These are phyloP conservation scores for Eospalax fontanierii DNA, from an alignment of 2,797 vertebrate genomes.

Conservation along the genomic window DNA sequence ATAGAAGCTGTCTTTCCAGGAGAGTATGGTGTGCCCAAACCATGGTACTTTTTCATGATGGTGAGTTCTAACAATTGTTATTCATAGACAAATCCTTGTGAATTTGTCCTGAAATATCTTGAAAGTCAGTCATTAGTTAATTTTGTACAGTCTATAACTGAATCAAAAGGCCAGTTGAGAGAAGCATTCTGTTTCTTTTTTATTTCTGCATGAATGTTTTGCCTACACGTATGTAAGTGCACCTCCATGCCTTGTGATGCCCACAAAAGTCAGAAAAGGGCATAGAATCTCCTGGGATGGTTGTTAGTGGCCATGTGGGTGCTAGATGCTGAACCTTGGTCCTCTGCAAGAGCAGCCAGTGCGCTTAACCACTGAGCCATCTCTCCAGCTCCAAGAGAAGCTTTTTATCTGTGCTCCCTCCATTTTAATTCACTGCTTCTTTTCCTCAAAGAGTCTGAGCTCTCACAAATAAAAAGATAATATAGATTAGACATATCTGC, in stretches of 20 bases:
- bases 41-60: constrained; percentile 96
- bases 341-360: no score
- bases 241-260: no score
- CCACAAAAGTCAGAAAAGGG: no score
- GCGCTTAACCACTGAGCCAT: no score
- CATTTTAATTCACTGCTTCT: neutral
- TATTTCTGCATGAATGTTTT: no score
- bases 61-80: constrained; percentile 88
- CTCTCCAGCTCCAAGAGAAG: no score
- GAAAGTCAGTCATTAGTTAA: constrained; percentile 13
- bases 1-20: constrained; percentile 96
- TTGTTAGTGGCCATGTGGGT: no score
- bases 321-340: no score
- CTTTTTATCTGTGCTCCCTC: neutral
- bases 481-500: no score
- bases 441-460: neutral
- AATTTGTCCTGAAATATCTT: neutral
- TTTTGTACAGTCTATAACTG: constrained; percentile 2
- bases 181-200: neutral
- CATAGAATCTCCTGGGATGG: no score
- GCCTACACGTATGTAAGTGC: no score
- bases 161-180: neutral
- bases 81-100: neutral
- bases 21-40: constrained; percentile 96
- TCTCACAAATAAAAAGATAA: neutral